Base-by-base conservation (phyloP, 1,140 invertebrate species). In the Drosophila lacteicornis region DNA sequence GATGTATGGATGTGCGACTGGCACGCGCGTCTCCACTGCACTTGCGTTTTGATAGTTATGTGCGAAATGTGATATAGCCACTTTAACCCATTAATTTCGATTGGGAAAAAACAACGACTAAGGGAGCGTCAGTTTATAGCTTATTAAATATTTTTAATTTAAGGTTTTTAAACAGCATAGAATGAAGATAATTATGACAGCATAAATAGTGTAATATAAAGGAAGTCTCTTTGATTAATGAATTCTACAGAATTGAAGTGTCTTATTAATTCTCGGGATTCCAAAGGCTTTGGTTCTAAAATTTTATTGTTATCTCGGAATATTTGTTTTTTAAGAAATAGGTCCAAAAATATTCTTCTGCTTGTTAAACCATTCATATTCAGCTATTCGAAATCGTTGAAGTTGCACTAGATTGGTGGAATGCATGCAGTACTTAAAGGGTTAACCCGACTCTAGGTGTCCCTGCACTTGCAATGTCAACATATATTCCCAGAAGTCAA, bases 11-110 rank as follows among this genome's bases (percentile, higher is more conserved):
- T 6, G 38, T 45, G 66, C 30, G 63, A 25, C 30, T 42, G 68
- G 57, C 30, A 30, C 33, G 40, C 15, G 13, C 27, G 25, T 67
- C 17, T 66, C 36, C 22, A 55, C 38, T 74, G 79, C 59, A 55
- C 47, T 57, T 71, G 61, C 9, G n/a, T 73, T 73, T 84, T 63
- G 81, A 80, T 84, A 79, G 71, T 58, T 27, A 51, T 46, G 30
- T 68, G 55, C 27, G 36, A 69, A 78, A 59, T 55, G 57, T 53
- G 62, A 65, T 73, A 74, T 51, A 27, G 42, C 40, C n/a, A 33
- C 43, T 45, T 69, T 78, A 71, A 66, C 60, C 36, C 57, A 75
- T 45, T 65, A 62, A 56, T 25, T 58, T 43, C 22, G 42, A 22
- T 58, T 59, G 22, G 5, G 2, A 3, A 4, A 2, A 17, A 36